Evolutionary conservation across 2,888 invertebrate species (phyloP).

Genomic region (Hirtodrosophila duncani): DNA sequence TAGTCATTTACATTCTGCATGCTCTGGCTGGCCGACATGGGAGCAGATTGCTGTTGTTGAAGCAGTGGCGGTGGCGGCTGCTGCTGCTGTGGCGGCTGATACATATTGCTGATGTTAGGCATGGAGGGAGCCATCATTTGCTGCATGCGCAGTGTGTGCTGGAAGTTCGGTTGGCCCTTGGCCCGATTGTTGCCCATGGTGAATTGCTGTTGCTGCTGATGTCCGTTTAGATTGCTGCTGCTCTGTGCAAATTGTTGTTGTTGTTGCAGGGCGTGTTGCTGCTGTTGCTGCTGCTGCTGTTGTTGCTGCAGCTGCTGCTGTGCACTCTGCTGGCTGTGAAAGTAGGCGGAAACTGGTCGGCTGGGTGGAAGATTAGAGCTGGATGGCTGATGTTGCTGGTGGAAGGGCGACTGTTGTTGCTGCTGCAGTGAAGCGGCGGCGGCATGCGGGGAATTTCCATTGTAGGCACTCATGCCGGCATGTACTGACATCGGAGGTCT

Average conservation of each 20-base stretch:
- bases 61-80: slow-evolving; percentile 55
- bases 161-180: slow-evolving; percentile 73
- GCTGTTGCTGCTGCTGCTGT: slow-evolving; percentile 65
- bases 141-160: slow-evolving; percentile 75
- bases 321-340: slow-evolving; percentile 69
- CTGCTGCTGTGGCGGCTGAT: slow-evolving; percentile 66
- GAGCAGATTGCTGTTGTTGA: slow-evolving; percentile 27
- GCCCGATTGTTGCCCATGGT: slow-evolving; percentile 71
- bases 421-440: slow-evolving; percentile 63
- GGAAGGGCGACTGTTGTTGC: slow-evolving; percentile 50
- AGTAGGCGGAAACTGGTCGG: slow-evolving; percentile 78
- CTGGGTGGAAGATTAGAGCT: slow-evolving; percentile 67
- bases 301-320: slow-evolving; percentile 67
- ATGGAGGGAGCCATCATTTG: slow-evolving; percentile 79
- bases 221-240: slow-evolving; percentile 74
- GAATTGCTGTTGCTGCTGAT: slow-evolving; percentile 53
- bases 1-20: slow-evolving; percentile 78
- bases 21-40: slow-evolving; percentile 77
- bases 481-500: slow-evolving; percentile 74
- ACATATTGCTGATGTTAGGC: slow-evolving; percentile 78
- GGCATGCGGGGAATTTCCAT: slow-evolving; percentile 75
- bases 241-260: slow-evolving; percentile 74
- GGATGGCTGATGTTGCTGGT: slow-evolving; percentile 57
- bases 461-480: slow-evolving; percentile 73
- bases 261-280: slow-evolving; percentile 66